These are phyloP conservation scores for Kryptolebias marmoratus DNA, from an alignment of 2,113 vertebrate species.

Conservation along the genomic window DNA sequence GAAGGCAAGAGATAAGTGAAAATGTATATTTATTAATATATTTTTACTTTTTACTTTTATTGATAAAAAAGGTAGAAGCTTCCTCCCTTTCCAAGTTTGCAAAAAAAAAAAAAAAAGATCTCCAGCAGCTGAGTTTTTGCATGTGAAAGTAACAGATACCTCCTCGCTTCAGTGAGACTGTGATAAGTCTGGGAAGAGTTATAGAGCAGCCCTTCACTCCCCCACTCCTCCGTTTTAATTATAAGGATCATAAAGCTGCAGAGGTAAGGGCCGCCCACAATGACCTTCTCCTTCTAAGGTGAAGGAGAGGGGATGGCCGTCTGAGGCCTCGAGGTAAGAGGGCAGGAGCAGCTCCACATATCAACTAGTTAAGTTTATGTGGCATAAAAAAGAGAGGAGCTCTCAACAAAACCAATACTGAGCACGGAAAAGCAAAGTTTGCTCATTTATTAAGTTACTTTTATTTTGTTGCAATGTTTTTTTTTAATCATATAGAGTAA, in stretches of 20 bases:
- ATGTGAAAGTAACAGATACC: slow-evolving; percentile 76
- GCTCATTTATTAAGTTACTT: not conserved
- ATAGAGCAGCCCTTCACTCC: slow-evolving; percentile 76
- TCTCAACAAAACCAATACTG: slow-evolving; percentile 1
- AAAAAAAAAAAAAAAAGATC: slow-evolving; percentile 21
- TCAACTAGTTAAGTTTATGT: slow-evolving; percentile 17
- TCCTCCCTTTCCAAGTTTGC: not conserved
- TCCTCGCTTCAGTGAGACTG: slow-evolving; percentile 69
- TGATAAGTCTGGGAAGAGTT: slow-evolving; percentile 79
- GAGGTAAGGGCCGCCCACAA: slow-evolving; percentile 46
- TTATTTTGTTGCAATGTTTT: not conserved
- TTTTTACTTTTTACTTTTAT: not conserved
- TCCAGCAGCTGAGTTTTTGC: slow-evolving; percentile 55
- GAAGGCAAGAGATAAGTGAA: too few species aligned
- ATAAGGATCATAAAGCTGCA: slow-evolving; percentile 84
- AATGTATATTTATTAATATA: not conserved
- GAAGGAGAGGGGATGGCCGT: slow-evolving; percentile 76
- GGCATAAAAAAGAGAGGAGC: slow-evolving; percentile 1
- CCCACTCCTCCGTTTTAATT: slow-evolving; percentile 83
- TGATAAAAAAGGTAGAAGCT: slow-evolving; percentile 17
- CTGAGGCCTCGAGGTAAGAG: slow-evolving; percentile 39
- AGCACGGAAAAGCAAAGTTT: slow-evolving; percentile 3
- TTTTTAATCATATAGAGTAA: not conserved
- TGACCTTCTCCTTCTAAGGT: slow-evolving; percentile 82
- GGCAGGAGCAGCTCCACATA: slow-evolving; percentile 16